A percentile compares a stretch with the other conserved stretches of the same genome.
phyloP scores from a whole-genome alignment of 2,888 invertebrate species.

The Protonemura montana region DNA sequence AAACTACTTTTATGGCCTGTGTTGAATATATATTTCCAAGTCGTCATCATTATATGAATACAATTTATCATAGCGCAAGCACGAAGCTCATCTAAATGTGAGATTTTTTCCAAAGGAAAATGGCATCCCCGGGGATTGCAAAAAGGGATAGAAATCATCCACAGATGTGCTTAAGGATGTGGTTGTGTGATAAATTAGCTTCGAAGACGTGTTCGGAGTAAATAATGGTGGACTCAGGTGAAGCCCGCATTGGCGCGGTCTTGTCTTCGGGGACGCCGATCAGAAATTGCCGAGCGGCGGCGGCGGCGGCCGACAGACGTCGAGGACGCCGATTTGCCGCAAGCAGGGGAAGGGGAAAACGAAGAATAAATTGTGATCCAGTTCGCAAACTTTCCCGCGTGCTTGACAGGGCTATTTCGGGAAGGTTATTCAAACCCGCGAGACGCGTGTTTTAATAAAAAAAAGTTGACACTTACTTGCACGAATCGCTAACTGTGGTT shows the following conservation, averaged over 20 bases:
- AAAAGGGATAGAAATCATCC: slow-evolving; percentile 38
- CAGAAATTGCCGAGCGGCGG: neutral
- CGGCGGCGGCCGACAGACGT: neutral
- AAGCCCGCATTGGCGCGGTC: neutral
- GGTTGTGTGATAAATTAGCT: slow-evolving; percentile 39
- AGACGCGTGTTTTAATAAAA: neutral
- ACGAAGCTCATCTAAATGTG: slow-evolving; percentile 20
- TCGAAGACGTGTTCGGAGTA: slow-evolving; percentile 33
- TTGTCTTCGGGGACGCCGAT: neutral
- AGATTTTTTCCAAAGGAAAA: neutral
- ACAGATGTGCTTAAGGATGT: slow-evolving; percentile 30
- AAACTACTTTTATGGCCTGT: slow-evolving; percentile 27
- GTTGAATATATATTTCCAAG: slow-evolving; percentile 13
- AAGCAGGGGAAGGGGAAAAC: neutral
- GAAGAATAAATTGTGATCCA: neutral
- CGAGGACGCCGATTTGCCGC: neutral
- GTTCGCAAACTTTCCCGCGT: neutral
- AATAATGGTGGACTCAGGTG: slow-evolving; percentile 26
- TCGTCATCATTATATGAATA: slow-evolving; percentile 23
- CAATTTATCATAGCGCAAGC: slow-evolving; percentile 27
- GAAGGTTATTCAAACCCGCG: neutral
- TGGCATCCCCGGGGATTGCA: slow-evolving; percentile 18
- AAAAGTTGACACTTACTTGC: neutral
- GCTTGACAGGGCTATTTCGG: neutral
- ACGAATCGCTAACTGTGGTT: neutral